A percentile compares a stretch with the other conserved stretches of the same genome.
Evolutionary conservation across 2,888 invertebrate genomes (phyloP).

Genomic region (Catotricha subobsoleta): DNA sequence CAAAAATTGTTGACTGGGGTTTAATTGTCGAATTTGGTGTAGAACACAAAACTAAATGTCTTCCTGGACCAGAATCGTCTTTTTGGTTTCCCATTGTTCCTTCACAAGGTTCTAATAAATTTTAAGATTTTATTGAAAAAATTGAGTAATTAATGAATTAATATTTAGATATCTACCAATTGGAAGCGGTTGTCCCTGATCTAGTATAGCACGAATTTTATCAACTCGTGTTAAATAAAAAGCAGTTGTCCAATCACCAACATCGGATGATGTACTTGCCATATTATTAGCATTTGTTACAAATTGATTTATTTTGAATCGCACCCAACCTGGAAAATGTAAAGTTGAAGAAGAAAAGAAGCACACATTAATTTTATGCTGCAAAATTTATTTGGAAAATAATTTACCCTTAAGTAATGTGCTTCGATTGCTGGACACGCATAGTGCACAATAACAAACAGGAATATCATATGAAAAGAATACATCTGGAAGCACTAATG

Average conservation of each 20-base stretch:
- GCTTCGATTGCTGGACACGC: constrained; percentile 6
- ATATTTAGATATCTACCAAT: too few species aligned
- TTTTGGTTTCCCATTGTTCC: constrained; percentile 17
- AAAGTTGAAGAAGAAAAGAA: background rate
- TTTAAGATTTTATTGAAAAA: background rate
- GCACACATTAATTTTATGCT: too few species aligned
- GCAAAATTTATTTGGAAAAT: too few species aligned
- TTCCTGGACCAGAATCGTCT: constrained; percentile 24
- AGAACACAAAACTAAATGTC: constrained; percentile 24
- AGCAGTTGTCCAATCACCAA: constrained; percentile 25
- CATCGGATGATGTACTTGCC: constrained; percentile 12
- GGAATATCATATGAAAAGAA: constrained; percentile 23
- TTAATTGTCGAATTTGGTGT: constrained; percentile 22
- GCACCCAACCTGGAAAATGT: constrained; percentile 26
- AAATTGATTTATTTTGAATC: constrained; percentile 27
- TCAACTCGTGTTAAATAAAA: constrained; percentile 29
- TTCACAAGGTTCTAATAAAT: constrained; percentile 6
- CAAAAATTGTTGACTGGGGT: constrained; percentile 4
- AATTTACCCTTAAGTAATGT: constrained; percentile 5
- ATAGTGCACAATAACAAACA: constrained; percentile 23
- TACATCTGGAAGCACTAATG: constrained; percentile 26
- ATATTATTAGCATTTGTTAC: constrained; percentile 19
- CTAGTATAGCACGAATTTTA: constrained; percentile 28
- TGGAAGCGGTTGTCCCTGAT: constrained; percentile 28
- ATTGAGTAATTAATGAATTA: background rate